Evolutionary conservation across 2,113 vertebrate species (phyloP).

Genomic region (Uria lomvia): DNA sequence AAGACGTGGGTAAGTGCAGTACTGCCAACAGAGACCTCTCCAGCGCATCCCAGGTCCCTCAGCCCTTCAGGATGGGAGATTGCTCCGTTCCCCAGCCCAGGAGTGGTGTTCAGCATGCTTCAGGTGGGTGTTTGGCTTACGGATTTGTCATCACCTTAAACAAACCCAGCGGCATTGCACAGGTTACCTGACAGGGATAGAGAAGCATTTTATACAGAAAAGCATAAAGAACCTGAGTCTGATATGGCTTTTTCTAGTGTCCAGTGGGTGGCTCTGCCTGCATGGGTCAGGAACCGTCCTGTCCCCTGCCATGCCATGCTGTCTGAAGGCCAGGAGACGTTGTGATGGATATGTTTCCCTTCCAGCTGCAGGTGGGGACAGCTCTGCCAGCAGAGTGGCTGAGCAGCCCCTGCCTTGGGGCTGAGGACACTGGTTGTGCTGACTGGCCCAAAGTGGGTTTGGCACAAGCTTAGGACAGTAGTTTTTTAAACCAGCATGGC

Average conservation of each 20-base stretch:
- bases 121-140: neutral
- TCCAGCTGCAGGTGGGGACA: rapidly evolving
- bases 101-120: neutral
- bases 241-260: neutral
- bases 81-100: neutral
- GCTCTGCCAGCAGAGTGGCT: neutral
- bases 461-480: neutral
- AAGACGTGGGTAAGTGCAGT: neutral
- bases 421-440: neutral
- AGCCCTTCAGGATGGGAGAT: neutral
- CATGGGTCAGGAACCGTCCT: neutral
- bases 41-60: neutral
- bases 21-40: neutral
- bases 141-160: neutral
- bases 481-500: neutral
- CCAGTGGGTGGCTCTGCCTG: neutral
- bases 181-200: neutral
- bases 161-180: neutral
- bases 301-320: neutral
- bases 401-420: neutral
- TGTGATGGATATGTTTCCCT: neutral
- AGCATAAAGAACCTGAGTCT: neutral
- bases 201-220: neutral
- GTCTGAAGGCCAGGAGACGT: neutral
- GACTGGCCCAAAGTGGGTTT: neutral